Base-by-base conservation (phyloP, 2,888 invertebrate species). In the Rhagonycha fulva region DNA sequence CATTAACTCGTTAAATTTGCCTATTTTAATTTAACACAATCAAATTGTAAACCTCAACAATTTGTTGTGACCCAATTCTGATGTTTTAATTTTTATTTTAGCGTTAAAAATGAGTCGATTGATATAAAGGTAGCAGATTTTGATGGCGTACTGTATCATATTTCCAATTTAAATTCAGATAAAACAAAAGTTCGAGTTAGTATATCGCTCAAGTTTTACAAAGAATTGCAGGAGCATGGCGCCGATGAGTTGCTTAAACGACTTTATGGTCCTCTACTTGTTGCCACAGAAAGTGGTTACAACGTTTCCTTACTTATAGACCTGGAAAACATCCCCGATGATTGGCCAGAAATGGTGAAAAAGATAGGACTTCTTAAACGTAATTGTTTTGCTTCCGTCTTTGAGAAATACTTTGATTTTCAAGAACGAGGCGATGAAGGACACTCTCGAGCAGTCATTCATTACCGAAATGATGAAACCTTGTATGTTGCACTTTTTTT, bases 351-450 rank as follows among this genome's bases (percentile, higher is more conserved):
- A 78, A 87, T 96, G 83, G 96, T 98, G 82, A 95, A 95, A 88
- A 97, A 96, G 89, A 94, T 98, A 82, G 97, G 98, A 19, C 91
- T 98, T 73, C 89, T 99, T 79, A 99, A 99, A 89, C 92, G 99
- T 85, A 97, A 99, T 90, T 99, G 99, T 89, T 99, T 99, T 89
- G 99, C 99, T 67, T 98, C 98, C 14, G 98, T 99, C 77, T 99
- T 99, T 89, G 98, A 99, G 88, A 98, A 99, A 87, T 99, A 99
- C 90, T 99, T 99, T 89, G 95, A 98, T 87, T 96, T 96, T 88
- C 98, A 99, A 90, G 97, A 98, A 87, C 93, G 94, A 82, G 98
- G 97, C 1, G 94, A 96, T 85, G 94, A 95, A 84, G 94, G 95
- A 28, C 95, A 97, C 84, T 95, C 97, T 88, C 92, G 97, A 83